phyloP scores from a whole-genome alignment of 2,113 vertebrate species.

The Anser brachyrhynchus region DNA sequence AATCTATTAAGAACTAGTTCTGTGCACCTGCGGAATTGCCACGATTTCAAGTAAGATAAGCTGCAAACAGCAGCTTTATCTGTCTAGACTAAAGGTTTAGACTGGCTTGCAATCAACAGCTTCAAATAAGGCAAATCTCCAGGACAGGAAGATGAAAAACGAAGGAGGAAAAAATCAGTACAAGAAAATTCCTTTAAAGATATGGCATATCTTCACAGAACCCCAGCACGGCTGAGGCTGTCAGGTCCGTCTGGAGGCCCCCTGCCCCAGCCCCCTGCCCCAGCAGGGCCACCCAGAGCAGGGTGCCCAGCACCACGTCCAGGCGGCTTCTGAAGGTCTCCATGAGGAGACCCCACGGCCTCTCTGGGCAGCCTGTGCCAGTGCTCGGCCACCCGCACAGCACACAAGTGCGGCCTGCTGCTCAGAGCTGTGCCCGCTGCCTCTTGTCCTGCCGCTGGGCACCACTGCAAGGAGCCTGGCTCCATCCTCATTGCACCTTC shows the following conservation, averaged over 20 bases:
- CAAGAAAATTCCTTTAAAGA: neutral
- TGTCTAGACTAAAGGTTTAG: conserved; percentile 60
- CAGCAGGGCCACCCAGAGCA: neutral
- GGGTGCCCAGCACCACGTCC: neutral
- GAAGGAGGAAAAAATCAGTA: neutral
- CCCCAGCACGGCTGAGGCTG: neutral
- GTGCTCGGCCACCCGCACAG: neutral
- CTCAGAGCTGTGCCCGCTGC: neutral
- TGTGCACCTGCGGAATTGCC: conserved; percentile 42
- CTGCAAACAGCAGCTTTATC: conserved; percentile 48
- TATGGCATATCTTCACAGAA: neutral
- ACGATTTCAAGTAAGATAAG: conserved; percentile 28
- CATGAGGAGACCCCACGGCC: neutral
- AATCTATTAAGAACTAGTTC: conserved; percentile 34
- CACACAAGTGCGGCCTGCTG: neutral
- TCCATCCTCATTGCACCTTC: neutral
- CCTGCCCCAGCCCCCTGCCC: neutral
- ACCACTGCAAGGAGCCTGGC: neutral
- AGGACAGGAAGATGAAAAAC: conserved; percentile 1
- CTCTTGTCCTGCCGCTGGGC: neutral
- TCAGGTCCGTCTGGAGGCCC: neutral
- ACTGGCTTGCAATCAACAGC: conserved; percentile 18
- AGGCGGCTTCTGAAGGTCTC: neutral
- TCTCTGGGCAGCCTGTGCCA: neutral
- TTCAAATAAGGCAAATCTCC: conserved; percentile 15